phyloP scores from a whole-genome alignment of 2,113 vertebrate species.

The Bujurquina vittata region DNA sequence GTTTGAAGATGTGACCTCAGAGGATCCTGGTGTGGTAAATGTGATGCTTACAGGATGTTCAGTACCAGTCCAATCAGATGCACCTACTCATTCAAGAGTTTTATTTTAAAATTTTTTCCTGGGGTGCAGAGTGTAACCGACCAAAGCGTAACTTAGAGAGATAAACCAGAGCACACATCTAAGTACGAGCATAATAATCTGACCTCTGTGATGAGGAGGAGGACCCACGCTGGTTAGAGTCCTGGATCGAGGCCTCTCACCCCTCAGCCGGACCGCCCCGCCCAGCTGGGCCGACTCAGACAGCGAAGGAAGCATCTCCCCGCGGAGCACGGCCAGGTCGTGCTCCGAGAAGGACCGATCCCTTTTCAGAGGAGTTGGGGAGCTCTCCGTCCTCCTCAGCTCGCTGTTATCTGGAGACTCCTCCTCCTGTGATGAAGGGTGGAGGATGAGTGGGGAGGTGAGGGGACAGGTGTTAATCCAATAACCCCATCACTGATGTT shows the following conservation, averaged over 20 bases:
- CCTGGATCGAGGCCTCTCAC: conserved; percentile 81
- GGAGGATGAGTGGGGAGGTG: not conserved
- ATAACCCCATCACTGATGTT: too few species aligned
- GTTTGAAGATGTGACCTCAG: not conserved
- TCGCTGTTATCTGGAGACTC: conserved; percentile 85
- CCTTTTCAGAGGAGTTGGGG: conserved; percentile 83
- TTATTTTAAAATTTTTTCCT: too few species aligned
- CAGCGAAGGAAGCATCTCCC: conserved; percentile 71
- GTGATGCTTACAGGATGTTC: not conserved
- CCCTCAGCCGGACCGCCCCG: conserved; percentile 32
- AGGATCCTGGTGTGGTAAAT: not conserved
- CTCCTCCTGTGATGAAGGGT: conserved; percentile 83
- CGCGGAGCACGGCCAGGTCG: conserved; percentile 87
- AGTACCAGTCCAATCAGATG: not conserved
- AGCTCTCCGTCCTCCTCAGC: conserved; percentile 67
- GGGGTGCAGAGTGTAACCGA: not conserved
- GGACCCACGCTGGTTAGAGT: conserved; percentile 60
- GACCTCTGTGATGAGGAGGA: conserved; percentile 68
- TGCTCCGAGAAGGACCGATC: conserved; percentile 96
- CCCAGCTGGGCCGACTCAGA: conserved; percentile 26
- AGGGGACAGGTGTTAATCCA: too few species aligned
- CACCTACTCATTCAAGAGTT: not conserved
- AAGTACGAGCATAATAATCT: not conserved
- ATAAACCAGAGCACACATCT: fast-evolving
- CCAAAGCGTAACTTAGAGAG: not conserved